phyloP scores from a whole-genome alignment of 2,888 invertebrate species.

The Itoplectis maculator region DNA sequence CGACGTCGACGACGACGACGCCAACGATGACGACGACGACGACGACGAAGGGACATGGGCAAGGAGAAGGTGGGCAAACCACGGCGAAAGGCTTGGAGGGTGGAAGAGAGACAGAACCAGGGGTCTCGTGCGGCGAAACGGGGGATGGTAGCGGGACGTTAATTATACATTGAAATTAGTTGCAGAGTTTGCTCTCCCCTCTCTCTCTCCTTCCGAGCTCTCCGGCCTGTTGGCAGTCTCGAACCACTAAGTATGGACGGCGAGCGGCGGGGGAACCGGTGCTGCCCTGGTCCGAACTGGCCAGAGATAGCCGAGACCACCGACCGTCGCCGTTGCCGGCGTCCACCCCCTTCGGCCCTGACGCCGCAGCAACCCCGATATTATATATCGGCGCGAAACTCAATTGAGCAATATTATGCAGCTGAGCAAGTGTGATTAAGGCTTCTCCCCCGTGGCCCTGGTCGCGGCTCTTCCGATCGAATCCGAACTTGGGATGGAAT shows the following conservation, averaged over 20 bases:
- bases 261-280: constrained; percentile 59
- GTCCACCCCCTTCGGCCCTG: constrained; percentile 37
- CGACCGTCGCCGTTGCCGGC: constrained; percentile 15
- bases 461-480: no score
- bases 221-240: constrained; percentile 75
- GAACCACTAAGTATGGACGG: constrained; percentile 83
- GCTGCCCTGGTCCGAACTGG: constrained; percentile 70
- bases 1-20: constrained; percentile 69
- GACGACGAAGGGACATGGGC: constrained; percentile 65
- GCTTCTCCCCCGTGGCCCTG: constrained; percentile 62
- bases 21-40: constrained; percentile 70
- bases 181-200: constrained; percentile 83
- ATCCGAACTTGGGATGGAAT: no score
- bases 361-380: constrained; percentile 81
- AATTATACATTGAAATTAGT: constrained; percentile 85
- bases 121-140: constrained; percentile 64
- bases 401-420: constrained; percentile 83
- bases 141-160: constrained; percentile 82
- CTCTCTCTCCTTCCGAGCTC: constrained; percentile 71
- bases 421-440: constrained; percentile 77
- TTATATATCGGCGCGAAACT: constrained; percentile 80
- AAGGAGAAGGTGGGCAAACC: constrained; percentile 48
- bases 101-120: constrained; percentile 53
- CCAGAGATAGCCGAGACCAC: constrained; percentile 69
- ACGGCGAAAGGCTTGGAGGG: constrained; percentile 61